phyloP scores from a whole-genome alignment of 2,797 vertebrate genomes.

The Nannoperca australis region DNA sequence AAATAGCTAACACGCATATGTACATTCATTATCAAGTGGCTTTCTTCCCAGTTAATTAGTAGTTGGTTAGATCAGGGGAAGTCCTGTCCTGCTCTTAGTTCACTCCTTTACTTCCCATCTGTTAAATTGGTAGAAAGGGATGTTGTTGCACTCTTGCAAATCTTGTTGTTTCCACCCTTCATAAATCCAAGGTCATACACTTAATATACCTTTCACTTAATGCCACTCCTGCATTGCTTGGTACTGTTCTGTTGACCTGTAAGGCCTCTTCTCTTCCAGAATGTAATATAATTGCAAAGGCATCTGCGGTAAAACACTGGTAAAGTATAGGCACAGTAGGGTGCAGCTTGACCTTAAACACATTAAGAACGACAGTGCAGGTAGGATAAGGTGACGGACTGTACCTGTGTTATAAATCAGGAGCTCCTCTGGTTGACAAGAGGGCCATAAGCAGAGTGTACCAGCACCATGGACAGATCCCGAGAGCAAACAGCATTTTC shows the following conservation, averaged over 20 bases:
- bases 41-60: conserved; percentile 22
- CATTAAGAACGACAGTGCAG: neutral
- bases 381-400: neutral
- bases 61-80: conserved; percentile 7
- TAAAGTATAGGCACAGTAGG: neutral
- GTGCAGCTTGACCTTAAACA: neutral
- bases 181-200: conserved; percentile 12
- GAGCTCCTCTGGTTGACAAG: neutral
- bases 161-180: neutral
- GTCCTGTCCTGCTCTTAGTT: neutral
- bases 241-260: neutral
- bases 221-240: conserved; percentile 2
- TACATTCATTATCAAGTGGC: neutral
- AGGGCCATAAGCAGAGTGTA: neutral
- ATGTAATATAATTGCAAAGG: conserved; percentile 7
- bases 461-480: conserved; percentile 40
- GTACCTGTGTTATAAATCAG: neutral
- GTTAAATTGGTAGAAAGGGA: conserved; percentile 3
- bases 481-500: neutral
- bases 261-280: neutral
- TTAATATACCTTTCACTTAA: conserved; percentile 5
- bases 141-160: neutral
- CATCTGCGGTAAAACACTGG: conserved; percentile 16
- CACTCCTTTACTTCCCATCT: neutral
- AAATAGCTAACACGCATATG: neutral